Percentiles rank a stretch among this genome's conserved stretches.
Evolutionary conservation across 2,113 vertebrate species (phyloP).

Genomic region (Pao palembangensis): DNA sequence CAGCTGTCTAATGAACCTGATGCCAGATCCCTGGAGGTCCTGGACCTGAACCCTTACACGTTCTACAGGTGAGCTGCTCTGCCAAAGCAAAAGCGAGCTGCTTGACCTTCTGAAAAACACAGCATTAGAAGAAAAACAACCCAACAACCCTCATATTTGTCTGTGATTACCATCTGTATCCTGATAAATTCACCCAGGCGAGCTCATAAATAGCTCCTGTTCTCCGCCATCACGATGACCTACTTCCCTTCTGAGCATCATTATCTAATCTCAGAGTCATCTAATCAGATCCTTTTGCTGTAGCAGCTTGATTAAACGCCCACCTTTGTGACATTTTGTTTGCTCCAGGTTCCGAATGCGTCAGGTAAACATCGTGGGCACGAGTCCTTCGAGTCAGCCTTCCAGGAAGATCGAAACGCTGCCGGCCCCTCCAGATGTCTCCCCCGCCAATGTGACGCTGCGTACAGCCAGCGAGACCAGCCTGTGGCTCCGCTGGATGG

Average conservation of each 20-base stretch:
- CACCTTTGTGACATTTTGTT: neutral
- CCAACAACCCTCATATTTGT: neutral
- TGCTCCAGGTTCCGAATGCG: conserved; percentile 88
- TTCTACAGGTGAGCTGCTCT: conserved; percentile 82
- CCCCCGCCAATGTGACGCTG: conserved; percentile 88
- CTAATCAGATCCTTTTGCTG: conserved; percentile 17
- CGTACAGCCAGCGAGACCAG: conserved; percentile 96
- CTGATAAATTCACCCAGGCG: neutral
- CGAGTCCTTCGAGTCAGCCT: conserved; percentile 89
- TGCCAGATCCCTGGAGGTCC: conserved; percentile 86
- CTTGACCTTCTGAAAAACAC: neutral
- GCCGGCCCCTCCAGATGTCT: conserved; percentile 87
- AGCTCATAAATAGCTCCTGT: conserved; percentile 18
- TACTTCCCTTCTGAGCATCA: conserved; percentile 23
- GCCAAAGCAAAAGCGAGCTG: neutral
- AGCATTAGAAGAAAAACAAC: neutral
- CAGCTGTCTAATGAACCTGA: conserved; percentile 89
- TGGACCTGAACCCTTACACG: conserved; percentile 87
- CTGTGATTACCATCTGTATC: conserved; percentile 1
- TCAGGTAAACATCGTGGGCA: conserved; percentile 96
- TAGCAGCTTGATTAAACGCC: conserved; percentile 15
- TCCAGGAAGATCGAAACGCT: conserved; percentile 95
- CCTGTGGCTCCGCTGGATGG: conserved; percentile 97
- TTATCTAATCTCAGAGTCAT: conserved; percentile 19
- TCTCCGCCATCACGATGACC: conserved; percentile 8